Base-by-base conservation (phyloP, 2,888 invertebrate species). In the Maniola hyperantus region DNA sequence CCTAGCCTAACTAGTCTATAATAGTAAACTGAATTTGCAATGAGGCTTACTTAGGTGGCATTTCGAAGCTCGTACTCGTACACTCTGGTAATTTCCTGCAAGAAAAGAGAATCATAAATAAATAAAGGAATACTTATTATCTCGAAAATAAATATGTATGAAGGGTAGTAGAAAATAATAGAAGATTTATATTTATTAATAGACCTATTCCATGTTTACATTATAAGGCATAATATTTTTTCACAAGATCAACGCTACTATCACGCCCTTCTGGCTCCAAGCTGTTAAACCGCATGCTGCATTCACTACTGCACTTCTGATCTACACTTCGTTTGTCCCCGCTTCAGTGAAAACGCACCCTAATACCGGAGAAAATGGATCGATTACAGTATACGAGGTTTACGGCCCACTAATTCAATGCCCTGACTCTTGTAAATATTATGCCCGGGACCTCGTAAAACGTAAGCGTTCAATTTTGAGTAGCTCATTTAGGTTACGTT, bases 21-120 rank as follows among this genome's bases (percentile, higher is more conserved):
- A 10, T 39, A 39, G 39, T 11, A 39, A 39, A 39, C 39, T 39
- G 39, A 39, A 39, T 39, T 39, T 39, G 39, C 10, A 39, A 39
- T 10, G 10, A 39, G 11, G 80, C 91, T 91, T 91, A 91, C 91
- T 91, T 91, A 87, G 91, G 91, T 84, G 91, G 91, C 91, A 91
- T 91, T 85, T 79, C 79, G 89, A 78, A 75, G 85, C 74, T 79
- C 71, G 72, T 67, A 66, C 84, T 82, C 81, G 82, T 85, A 89
- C 83, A 84, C 88, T 82, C 83, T 83, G 82, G 84, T 78, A 85
- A 83, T 83, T 82, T 82, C 91, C 91, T 91, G 91, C 71, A 91
- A 91, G 83, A 77, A 85, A 87, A 89, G 80, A 88, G 88, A 84
- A 83, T 79, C 42, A 15, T 6, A 34, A 64, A 59, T 66, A 60